These are phyloP conservation scores for Phallusia fumigata DNA, from an alignment of 23 tunicate genomes.

Conservation along the genomic window DNA sequence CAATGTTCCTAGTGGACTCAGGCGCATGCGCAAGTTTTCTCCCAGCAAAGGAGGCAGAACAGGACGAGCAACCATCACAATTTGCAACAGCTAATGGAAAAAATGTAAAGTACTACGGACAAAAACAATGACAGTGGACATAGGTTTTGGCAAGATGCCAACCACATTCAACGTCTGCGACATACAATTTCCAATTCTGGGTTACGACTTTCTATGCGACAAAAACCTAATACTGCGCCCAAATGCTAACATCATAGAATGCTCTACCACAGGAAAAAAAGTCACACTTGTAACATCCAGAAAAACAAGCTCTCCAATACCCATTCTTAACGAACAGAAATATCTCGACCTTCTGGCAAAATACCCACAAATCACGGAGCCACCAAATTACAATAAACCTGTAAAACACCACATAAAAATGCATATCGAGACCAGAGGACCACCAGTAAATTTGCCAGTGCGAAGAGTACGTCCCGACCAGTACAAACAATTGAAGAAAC, in stretches of 20 bases:
- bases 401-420: neutral
- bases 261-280: neutral
- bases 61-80: no score
- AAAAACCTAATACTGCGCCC: neutral
- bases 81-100: neutral
- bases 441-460: neutral
- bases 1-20: neutral
- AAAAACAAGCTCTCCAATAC: neutral
- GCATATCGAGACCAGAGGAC: neutral
- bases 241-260: neutral
- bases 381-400: neutral
- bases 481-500: neutral
- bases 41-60: neutral
- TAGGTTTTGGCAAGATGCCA: neutral
- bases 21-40: neutral
- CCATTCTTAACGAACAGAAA: neutral
- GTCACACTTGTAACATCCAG: neutral
- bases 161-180: neutral
- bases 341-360: neutral
- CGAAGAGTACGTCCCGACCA: conserved; percentile 9
- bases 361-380: neutral
- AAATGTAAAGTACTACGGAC: neutral
- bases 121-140: neutral
- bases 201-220: neutral
- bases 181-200: neutral